Conservation (phyloP, 1,140 invertebrate genomes). For the Brachystomella parvula region DNA sequence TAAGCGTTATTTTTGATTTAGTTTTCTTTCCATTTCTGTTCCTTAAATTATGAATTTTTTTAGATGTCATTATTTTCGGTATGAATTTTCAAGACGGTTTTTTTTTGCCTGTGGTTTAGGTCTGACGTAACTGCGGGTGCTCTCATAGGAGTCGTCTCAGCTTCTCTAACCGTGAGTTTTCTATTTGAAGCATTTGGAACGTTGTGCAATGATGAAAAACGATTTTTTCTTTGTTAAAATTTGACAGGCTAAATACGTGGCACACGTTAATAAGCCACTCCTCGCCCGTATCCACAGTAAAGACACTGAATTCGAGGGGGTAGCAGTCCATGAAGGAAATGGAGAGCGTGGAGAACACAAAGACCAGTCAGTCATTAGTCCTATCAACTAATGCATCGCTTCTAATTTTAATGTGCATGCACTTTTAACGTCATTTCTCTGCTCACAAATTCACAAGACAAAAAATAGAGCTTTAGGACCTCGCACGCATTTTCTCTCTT, state of each 20-base stretch:
- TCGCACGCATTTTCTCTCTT: too few species aligned
- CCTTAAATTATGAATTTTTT: too few species aligned
- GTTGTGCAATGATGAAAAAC: conserved; percentile 10
- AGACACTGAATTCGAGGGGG: not conserved
- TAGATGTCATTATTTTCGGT: too few species aligned
- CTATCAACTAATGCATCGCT: too few species aligned
- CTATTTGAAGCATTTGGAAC: not conserved
- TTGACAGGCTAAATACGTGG: conserved; percentile 9
- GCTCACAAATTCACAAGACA: too few species aligned
- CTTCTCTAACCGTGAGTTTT: not conserved
- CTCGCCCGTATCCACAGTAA: not conserved
- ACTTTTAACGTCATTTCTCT: too few species aligned
- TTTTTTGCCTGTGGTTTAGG: not conserved
- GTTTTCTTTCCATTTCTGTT: too few species aligned
- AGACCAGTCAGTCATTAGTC: not conserved
- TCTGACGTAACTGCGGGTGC: not conserved
- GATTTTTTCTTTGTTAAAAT: not conserved
- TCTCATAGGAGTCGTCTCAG: conserved; percentile 2
- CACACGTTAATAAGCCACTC: not conserved
- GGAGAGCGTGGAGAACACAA: not conserved
- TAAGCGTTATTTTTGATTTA: too few species aligned
- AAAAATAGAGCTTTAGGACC: too few species aligned
- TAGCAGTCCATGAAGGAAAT: not conserved
- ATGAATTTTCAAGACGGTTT: too few species aligned
- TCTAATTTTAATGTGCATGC: too few species aligned